Evolutionary conservation across 1,140 invertebrate species (phyloP).

Genomic region (Sinonovacula constricta): DNA sequence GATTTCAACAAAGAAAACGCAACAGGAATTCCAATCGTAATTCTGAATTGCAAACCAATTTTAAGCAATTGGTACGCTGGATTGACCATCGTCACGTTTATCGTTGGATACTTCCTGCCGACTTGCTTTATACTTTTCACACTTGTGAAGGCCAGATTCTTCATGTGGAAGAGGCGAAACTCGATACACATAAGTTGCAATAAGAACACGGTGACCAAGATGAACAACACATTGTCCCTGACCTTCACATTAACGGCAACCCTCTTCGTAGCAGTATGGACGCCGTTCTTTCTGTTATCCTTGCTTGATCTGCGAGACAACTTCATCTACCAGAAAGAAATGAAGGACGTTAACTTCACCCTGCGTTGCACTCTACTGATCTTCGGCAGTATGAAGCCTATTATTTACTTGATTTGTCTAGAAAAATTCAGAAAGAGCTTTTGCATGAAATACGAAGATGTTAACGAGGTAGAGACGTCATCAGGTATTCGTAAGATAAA

Average conservation of each 20-base stretch:
- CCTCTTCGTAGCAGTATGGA: slow-evolving; percentile 22
- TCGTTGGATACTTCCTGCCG: slow-evolving; percentile 4
- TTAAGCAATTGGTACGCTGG: background rate
- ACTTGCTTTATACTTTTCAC: slow-evolving; percentile 7
- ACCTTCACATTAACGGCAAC: slow-evolving; percentile 19
- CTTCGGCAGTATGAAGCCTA: slow-evolving; percentile 36
- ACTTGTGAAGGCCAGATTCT: background rate
- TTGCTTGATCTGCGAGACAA: slow-evolving; percentile 10
- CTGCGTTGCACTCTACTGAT: slow-evolving; percentile 32
- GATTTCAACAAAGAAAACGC: background rate
- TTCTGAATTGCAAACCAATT: slow-evolving; percentile 1
- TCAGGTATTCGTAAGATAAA: too few relatives aligned
- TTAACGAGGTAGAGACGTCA: too few relatives aligned
- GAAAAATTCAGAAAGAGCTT: slow-evolving; percentile 37
- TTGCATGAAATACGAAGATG: too few relatives aligned
- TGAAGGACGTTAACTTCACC: slow-evolving; percentile 14
- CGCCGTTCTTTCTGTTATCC: slow-evolving; percentile 33
- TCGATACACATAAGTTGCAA: slow-evolving; percentile 3
- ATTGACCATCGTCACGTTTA: background rate
- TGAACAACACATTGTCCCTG: slow-evolving; percentile 12
- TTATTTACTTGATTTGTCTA: slow-evolving; percentile 17
- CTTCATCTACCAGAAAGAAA: background rate
- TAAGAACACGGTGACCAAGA: background rate
- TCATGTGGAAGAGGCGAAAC: slow-evolving; percentile 15
- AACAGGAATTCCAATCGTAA: background rate